Evolutionary conservation across 2,888 invertebrate species (phyloP).

Genomic region (Craniophora ligustri): DNA sequence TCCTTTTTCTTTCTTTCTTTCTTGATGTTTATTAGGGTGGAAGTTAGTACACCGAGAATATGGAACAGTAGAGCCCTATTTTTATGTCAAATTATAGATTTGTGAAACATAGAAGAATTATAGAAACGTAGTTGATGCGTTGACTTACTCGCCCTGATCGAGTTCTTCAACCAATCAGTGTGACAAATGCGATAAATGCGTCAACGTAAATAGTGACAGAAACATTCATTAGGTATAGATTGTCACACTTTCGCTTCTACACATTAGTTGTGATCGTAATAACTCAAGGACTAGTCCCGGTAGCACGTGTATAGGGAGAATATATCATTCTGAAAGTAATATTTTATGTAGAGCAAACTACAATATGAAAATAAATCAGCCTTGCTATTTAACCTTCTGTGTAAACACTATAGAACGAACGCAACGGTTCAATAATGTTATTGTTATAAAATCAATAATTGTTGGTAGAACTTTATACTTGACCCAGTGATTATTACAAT

Average conservation of each 20-base stretch:
- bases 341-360: neutral
- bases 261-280: neutral
- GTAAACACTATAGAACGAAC: neutral
- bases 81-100: too few species aligned
- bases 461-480: neutral
- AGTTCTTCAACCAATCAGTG: too few species aligned
- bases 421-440: too few species aligned
- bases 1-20: neutral
- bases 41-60: too few species aligned
- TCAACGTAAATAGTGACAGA: too few species aligned
- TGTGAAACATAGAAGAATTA: too few species aligned
- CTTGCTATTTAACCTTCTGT: neutral
- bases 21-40: conserved; percentile 1
- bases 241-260: neutral
- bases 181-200: too few species aligned
- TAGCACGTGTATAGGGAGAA: neutral
- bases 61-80: too few species aligned
- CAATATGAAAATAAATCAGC: neutral
- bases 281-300: neutral
- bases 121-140: too few species aligned
- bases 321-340: neutral
- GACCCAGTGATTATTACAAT: too few species aligned
- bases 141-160: too few species aligned
- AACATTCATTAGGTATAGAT: too few species aligned
- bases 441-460: neutral